Conservation (phyloP, 2,797 vertebrate species). For the Mormyrus proboscirostris region DNA sequence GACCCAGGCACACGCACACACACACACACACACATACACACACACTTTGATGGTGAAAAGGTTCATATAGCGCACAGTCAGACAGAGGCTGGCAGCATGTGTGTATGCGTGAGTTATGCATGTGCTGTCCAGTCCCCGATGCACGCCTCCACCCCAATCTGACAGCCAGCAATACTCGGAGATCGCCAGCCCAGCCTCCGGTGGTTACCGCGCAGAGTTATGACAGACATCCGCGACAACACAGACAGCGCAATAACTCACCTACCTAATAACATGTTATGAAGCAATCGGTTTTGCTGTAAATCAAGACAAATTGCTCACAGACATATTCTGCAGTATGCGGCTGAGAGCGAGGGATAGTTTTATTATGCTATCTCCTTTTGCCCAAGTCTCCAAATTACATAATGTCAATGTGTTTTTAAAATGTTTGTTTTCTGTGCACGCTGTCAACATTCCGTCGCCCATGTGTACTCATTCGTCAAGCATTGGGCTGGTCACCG, state of each 20-base stretch:
- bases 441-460: background rate
- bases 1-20: background rate
- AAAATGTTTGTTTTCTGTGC: conserved; percentile 1
- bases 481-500: background rate
- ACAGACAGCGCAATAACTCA: conserved; percentile 21
- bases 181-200: background rate
- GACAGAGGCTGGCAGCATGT: background rate
- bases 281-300: conserved; percentile 16
- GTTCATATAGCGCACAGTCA: background rate
- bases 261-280: conserved; percentile 25
- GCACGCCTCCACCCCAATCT: background rate
- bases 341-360: background rate
- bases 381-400: conserved; percentile 11
- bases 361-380: conserved; percentile 15
- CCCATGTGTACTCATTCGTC: background rate
- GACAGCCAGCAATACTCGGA: background rate
- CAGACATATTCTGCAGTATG: background rate
- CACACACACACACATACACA: background rate
- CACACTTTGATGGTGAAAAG: background rate
- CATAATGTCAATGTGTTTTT: conserved; percentile 5
- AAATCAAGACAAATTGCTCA: conserved; percentile 22
- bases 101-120: background rate
- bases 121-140: background rate
- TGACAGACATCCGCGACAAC: background rate
- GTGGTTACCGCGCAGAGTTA: conserved; percentile 16